Evolutionary conservation across 92 coral and sea anemone species (phyloP).

Genomic region (Pocillopora meandrina): DNA sequence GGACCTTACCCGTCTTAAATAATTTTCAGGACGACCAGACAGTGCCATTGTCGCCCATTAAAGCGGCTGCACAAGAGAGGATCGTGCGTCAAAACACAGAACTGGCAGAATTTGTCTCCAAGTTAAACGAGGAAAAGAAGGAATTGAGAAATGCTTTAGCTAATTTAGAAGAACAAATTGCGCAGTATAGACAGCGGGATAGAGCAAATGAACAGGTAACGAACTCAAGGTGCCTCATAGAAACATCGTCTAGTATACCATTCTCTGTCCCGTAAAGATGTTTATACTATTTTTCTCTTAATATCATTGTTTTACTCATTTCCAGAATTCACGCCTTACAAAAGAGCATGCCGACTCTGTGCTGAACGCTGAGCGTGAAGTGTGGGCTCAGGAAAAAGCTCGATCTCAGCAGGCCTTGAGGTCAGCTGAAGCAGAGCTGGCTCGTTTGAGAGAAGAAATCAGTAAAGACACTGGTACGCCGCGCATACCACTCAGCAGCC

Average conservation of each 20-base stretch:
- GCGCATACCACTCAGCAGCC: conserved; percentile 44
- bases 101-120: conserved; percentile 79
- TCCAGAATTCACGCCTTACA: conserved; percentile 70
- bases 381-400: conserved; percentile 82
- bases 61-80: conserved; percentile 92
- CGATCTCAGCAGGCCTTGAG: conserved; percentile 74
- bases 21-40: conserved; percentile 66
- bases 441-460: conserved; percentile 67
- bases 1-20: not conserved
- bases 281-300: no score
- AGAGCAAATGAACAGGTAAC: conserved; percentile 76
- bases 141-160: conserved; percentile 81
- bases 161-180: conserved; percentile 82
- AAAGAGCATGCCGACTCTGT: conserved; percentile 78
- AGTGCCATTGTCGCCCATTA: conserved; percentile 89
- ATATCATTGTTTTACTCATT: not conserved
- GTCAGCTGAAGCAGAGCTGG: conserved; percentile 68
- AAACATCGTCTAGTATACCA: not conserved
- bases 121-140: conserved; percentile 86
- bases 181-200: conserved; percentile 86
- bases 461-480: conserved; percentile 38
- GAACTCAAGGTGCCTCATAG: not conserved
- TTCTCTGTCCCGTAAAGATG: no score
- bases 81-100: conserved; percentile 88
- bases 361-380: conserved; percentile 78